These are phyloP conservation scores for Solen grandis DNA, from an alignment of 1,140 invertebrate species.

Conservation along the genomic window DNA sequence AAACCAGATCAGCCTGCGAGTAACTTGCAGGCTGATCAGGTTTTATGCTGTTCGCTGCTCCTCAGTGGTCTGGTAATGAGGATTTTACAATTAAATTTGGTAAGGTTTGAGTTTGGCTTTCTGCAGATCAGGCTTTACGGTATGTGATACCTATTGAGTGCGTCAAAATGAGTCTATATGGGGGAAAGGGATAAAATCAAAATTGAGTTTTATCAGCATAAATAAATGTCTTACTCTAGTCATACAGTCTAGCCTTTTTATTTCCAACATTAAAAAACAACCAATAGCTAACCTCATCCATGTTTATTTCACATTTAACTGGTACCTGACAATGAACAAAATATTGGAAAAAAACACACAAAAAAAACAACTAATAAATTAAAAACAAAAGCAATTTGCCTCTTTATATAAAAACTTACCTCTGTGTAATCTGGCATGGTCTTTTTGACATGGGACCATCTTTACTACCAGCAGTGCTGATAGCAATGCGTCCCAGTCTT, in stretches of 20 bases:
- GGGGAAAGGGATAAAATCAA: too few relatives aligned
- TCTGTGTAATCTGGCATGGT: constrained; percentile 22
- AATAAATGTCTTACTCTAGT: background rate
- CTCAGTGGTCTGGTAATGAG: too few relatives aligned
- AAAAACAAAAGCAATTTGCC: background rate
- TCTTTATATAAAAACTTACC: constrained; percentile 1
- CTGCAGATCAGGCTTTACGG: too few relatives aligned
- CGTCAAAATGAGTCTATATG: too few relatives aligned
- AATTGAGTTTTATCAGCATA: too few relatives aligned
- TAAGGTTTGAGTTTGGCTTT: too few relatives aligned
- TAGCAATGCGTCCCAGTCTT: constrained; percentile 31
- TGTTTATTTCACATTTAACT: background rate
- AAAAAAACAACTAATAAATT: background rate
- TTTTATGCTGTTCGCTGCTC: too few relatives aligned
- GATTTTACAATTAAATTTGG: too few relatives aligned
- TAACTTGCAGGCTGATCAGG: too few relatives aligned
- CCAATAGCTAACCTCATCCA: background rate
- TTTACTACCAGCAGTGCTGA: background rate
- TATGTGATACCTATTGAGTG: too few relatives aligned
- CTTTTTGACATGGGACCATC: background rate
- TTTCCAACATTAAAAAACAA: background rate
- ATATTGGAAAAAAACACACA: background rate
- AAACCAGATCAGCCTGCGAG: too few relatives aligned
- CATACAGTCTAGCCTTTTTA: background rate
- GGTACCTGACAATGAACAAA: background rate